phyloP scores from a whole-genome alignment of 1,140 invertebrate species.

The Sitodiplosis mosellana region DNA sequence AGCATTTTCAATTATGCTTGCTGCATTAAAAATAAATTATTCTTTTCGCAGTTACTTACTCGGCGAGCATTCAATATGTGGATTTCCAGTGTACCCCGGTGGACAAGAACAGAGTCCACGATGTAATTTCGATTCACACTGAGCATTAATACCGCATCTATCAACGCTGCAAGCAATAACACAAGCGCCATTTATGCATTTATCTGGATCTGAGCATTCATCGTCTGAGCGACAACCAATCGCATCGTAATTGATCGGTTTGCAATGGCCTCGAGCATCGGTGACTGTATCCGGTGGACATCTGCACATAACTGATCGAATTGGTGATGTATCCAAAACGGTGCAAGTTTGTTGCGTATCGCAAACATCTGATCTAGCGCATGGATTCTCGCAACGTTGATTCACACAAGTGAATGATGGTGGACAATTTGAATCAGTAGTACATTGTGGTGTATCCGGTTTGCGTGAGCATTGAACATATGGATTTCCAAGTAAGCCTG shows the following conservation, averaged over 20 bases:
- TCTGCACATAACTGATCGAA: slow-evolving; percentile 62
- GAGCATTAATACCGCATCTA: slow-evolving; percentile 65
- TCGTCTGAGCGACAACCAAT: slow-evolving; percentile 38
- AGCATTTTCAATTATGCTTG: too few relatives aligned
- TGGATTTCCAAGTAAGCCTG: slow-evolving; percentile 58
- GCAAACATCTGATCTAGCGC: slow-evolving; percentile 46
- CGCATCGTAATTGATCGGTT: slow-evolving; percentile 26
- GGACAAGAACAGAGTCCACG: slow-evolving; percentile 60
- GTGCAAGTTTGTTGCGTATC: slow-evolving; percentile 53
- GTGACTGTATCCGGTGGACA: slow-evolving; percentile 55
- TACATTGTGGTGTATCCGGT: slow-evolving; percentile 39
- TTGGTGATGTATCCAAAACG: slow-evolving; percentile 55
- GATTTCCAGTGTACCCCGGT: slow-evolving; percentile 59
- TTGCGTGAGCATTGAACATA: slow-evolving; percentile 46
- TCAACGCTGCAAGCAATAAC: slow-evolving; percentile 57
- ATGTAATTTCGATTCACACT: slow-evolving; percentile 58
- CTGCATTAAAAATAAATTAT: too few relatives aligned
- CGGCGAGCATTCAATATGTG: slow-evolving; percentile 56
- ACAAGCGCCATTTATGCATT: slow-evolving; percentile 56
- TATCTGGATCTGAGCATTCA: slow-evolving; percentile 51
- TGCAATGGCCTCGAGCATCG: slow-evolving; percentile 40
- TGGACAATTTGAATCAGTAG: slow-evolving; percentile 53
- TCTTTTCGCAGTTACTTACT: slow-evolving; percentile 31
- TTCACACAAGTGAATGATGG: slow-evolving; percentile 57
- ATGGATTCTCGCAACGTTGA: slow-evolving; percentile 54